These are phyloP conservation scores for Holacanthella duospinosa DNA, from an alignment of 2,888 invertebrate species.

Conservation along the genomic window DNA sequence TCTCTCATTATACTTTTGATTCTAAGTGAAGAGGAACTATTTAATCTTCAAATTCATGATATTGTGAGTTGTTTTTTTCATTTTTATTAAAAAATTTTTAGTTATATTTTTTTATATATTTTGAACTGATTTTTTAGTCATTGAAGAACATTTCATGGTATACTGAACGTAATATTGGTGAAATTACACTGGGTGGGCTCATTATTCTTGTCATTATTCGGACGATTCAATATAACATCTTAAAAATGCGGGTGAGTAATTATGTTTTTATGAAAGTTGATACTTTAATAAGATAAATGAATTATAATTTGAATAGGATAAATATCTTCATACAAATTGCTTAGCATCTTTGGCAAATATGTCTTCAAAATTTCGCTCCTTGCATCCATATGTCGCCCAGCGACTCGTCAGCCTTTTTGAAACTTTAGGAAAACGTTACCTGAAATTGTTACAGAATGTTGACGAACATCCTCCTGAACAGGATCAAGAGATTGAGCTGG, in stretches of 20 bases:
- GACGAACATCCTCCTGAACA: conserved; percentile 1
- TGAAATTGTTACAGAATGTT: conserved; percentile 23
- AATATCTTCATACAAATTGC: conserved; percentile 96
- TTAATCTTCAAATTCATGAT: conserved; percentile 87
- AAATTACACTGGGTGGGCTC: conserved; percentile 88
- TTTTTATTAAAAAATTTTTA: background rate
- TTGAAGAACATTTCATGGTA: conserved; percentile 87
- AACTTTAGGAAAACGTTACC: conserved; percentile 75
- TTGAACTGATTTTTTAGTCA: conserved; percentile 49
- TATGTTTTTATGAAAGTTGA: conserved; percentile 7
- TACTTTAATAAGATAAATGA: background rate
- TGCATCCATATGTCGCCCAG: conserved; percentile 94
- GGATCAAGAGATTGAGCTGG: conserved; percentile 13
- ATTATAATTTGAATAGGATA: conserved; percentile 51
- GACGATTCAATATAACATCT: conserved; percentile 94
- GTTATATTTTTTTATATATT: background rate
- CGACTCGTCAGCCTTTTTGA: conserved; percentile 83
- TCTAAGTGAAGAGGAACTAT: conserved; percentile 88
- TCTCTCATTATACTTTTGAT: conserved; percentile 91
- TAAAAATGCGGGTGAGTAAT: conserved; percentile 67
- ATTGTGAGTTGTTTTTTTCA: conserved; percentile 57
- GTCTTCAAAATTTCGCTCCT: conserved; percentile 79
- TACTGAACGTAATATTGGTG: conserved; percentile 76
- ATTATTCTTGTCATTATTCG: conserved; percentile 88
- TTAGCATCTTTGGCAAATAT: conserved; percentile 96